These are phyloP conservation scores for Hypena proboscidalis DNA, from an alignment of 2,888 invertebrate species.

Conservation along the genomic window DNA sequence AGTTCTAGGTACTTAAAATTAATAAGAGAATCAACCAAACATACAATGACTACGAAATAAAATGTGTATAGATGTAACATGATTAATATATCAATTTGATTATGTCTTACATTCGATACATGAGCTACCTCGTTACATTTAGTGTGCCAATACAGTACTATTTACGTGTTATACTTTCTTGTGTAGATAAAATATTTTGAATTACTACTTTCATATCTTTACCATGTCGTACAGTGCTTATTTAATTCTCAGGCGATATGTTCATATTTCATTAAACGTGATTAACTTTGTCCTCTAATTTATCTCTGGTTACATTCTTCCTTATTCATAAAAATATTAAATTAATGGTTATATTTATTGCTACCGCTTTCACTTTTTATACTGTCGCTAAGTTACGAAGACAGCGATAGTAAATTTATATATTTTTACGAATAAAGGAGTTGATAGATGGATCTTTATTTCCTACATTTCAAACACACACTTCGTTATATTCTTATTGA, in stretches of 20 bases:
- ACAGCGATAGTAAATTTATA: no score
- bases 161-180: slow-evolving; percentile 37
- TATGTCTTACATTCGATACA: slow-evolving; percentile 39
- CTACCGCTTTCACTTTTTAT: no score
- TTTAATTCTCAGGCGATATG: slow-evolving; percentile 20
- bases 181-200: slow-evolving; percentile 32
- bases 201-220: slow-evolving; percentile 32
- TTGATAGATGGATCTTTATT: no score
- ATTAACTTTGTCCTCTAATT: slow-evolving; percentile 17
- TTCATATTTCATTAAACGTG: slow-evolving; percentile 27
- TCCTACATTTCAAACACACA: slow-evolving; percentile 27
- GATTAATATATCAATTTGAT: slow-evolving; percentile 30
- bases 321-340: no score
- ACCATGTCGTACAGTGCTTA: slow-evolving; percentile 25
- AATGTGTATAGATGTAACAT: slow-evolving; percentile 22
- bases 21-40: slow-evolving; percentile 9
- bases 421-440: no score
- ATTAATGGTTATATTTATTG: no score
- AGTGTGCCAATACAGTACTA: slow-evolving; percentile 52
- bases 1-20: slow-evolving; percentile 3
- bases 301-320: slow-evolving; percentile 18
- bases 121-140: slow-evolving; percentile 43
- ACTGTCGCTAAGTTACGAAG: no score
- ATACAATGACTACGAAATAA: slow-evolving; percentile 17
- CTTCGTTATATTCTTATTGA: slow-evolving; percentile 24